These are phyloP conservation scores for Eilema sororculum DNA, from an alignment of 2,888 invertebrate species.

Conservation along the genomic window DNA sequence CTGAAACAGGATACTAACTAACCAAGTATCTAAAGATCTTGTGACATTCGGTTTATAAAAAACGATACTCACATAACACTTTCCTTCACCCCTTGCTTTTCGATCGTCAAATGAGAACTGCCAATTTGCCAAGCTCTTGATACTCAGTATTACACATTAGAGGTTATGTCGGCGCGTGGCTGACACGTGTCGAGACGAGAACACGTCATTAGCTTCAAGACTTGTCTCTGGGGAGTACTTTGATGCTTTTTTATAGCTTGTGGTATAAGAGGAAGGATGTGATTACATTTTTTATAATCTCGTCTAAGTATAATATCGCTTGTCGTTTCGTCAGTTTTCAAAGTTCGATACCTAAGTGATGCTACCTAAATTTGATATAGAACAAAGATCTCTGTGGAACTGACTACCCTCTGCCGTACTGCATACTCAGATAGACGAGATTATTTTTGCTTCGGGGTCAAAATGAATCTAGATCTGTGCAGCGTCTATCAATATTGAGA, in stretches of 20 bases:
- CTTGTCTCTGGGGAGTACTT: conserved; percentile 68
- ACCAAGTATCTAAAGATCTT: background rate
- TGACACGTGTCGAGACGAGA: conserved; percentile 75
- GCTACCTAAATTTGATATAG: background rate
- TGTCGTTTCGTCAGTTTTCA: background rate
- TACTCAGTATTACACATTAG: conserved; percentile 59
- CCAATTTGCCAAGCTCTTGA: conserved; percentile 49
- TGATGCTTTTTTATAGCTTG: conserved; percentile 58
- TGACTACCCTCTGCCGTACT: no score
- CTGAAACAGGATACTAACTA: no score
- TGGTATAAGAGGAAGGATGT: conserved; percentile 18
- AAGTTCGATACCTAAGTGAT: background rate
- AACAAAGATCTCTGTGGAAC: background rate
- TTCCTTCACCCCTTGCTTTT: conserved; percentile 35
- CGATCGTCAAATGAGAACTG: conserved; percentile 37
- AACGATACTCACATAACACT: background rate
- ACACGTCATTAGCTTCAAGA: conserved; percentile 81
- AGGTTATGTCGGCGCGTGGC: conserved; percentile 76
- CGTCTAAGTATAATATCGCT: background rate
- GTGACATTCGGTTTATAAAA: conserved; percentile 2
- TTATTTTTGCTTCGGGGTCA: background rate
- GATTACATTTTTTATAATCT: background rate
- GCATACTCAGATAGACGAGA: no score
- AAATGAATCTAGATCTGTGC: background rate
- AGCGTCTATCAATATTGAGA: no score